Conservation (phyloP, 2,797 vertebrate species). For the Heterohyrax brucei region DNA sequence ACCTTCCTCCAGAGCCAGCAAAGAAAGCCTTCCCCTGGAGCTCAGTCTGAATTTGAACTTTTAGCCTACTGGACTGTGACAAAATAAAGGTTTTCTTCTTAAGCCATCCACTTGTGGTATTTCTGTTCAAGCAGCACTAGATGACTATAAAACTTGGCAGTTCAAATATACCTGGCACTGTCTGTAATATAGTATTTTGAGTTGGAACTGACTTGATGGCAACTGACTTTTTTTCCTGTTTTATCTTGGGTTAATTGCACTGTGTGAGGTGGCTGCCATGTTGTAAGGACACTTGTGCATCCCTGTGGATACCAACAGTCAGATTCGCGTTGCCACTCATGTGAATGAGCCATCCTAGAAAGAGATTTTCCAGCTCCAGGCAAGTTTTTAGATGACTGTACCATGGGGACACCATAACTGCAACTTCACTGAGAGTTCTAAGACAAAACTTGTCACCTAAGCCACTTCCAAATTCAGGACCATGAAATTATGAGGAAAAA, state of each 20-base stretch:
- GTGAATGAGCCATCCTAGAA: neutral
- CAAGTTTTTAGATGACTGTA: neutral
- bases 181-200: too few species aligned
- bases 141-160: too few species aligned
- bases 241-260: neutral
- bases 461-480: neutral
- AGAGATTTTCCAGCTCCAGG: fast-evolving
- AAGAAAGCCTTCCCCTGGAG: too few species aligned
- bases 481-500: neutral
- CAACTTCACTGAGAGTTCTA: neutral
- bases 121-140: too few species aligned
- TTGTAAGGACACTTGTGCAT: neutral
- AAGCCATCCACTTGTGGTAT: too few species aligned
- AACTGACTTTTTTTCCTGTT: too few species aligned
- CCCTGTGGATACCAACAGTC: neutral
- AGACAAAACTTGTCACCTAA: neutral
- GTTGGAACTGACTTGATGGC: too few species aligned
- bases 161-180: too few species aligned
- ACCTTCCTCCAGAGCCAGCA: too few species aligned
- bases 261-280: neutral
- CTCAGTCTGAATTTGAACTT: too few species aligned
- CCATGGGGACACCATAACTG: neutral
- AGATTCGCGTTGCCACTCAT: neutral
- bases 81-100: too few species aligned
- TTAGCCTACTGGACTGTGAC: too few species aligned